Evolutionary conservation across 2,113 vertebrate species (phyloP).

Genomic region (Parotia lawesii): DNA sequence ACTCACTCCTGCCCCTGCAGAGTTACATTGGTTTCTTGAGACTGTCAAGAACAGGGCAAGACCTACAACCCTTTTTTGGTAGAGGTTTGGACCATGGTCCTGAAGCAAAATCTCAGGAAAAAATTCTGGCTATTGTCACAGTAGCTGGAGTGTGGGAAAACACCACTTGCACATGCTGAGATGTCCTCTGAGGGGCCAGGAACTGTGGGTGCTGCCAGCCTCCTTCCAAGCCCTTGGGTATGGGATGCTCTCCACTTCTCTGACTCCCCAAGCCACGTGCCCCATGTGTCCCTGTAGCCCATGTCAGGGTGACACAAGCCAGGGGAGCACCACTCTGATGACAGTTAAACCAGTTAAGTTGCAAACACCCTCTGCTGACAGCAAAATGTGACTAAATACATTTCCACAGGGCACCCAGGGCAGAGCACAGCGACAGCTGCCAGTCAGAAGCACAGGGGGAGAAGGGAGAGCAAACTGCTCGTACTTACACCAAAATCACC

Average conservation of each 20-base stretch:
- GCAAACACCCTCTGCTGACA: background rate
- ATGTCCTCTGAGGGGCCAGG: background rate
- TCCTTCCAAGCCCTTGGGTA: background rate
- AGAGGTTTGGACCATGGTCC: background rate
- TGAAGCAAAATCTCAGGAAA: background rate
- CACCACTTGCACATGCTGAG: background rate
- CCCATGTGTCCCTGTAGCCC: background rate
- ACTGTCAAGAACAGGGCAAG: background rate
- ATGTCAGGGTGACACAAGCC: background rate
- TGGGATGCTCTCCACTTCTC: background rate
- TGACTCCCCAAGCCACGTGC: background rate
- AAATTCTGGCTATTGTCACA: background rate
- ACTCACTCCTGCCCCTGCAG: background rate
- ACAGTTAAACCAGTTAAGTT: background rate
- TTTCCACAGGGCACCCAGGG: background rate
- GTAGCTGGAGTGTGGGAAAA: background rate
- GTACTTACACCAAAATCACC: slow-evolving; percentile 4
- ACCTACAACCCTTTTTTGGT: background rate
- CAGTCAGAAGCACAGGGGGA: background rate
- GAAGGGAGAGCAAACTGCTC: background rate
- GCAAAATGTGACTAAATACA: background rate
- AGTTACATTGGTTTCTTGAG: background rate
- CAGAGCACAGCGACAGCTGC: background rate
- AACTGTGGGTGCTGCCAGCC: background rate
- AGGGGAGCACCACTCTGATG: background rate